Evolutionary conservation across 2,797 vertebrate genomes (phyloP), one percentile per base, ranked within the genome.

Genomic region (Xyrichtys novacula): DNA sequence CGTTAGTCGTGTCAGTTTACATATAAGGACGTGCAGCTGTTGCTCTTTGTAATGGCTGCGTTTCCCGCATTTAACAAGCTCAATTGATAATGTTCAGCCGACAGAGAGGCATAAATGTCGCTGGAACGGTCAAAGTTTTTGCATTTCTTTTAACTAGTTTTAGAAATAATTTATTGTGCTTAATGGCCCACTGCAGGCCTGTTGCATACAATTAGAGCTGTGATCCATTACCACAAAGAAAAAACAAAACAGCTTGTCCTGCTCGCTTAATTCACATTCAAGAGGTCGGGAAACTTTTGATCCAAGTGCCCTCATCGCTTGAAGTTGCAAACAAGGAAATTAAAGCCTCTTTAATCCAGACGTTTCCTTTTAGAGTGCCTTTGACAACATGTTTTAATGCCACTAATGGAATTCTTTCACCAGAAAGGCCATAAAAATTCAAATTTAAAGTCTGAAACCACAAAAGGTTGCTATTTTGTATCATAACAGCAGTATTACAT

Each of bases 151-250:
- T 78, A 83, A 86, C 76, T 53, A 50, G 77, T 61, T 65, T 53
- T 36, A 63, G 76, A 89, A 82, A 90, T 87, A 55, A 91, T 89
- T 86, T 82, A 87, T 77, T 61, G 74, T 78, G 86, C 58, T 88
- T 91, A 91, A 92, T 89, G 88, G 71, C 23, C 86, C 87, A 61
- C 76, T 81, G 77, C 65, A 26, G 78, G 76, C 70, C 56, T 87
- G 84, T 86, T 90, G 87, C 83, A 81, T 80, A 39, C 78, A 86
- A 90, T 89, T 91, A 91, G 88, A 83, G 74, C 12, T 38, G 58
- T 66, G 67, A 90, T 91, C 81, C 70, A 86, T 88, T 90, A 82
- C 70, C 0, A 39, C 69, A 12, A 44, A 67, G 64, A 78, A 85
- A 78, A 71, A 84, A 87, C 74, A 78, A 86, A 88, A 78, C 63